phyloP scores from a whole-genome alignment of 2,888 invertebrate species.

The Rhagonycha fulva region DNA sequence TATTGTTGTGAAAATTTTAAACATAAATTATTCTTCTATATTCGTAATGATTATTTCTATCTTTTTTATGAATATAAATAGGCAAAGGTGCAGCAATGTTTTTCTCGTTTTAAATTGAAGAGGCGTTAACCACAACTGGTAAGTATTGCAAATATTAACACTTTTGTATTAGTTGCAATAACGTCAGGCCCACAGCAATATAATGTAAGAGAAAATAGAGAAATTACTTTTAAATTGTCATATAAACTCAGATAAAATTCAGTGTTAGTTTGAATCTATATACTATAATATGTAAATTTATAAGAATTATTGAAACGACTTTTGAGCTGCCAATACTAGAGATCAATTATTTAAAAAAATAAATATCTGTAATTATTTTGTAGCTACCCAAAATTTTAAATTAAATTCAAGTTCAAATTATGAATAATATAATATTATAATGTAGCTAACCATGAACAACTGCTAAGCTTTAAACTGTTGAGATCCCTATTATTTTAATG shows the following conservation, averaged over 20 bases:
- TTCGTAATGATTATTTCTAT: slow-evolving; percentile 19
- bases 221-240: not conserved
- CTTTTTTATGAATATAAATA: slow-evolving; percentile 10
- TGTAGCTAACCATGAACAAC: not conserved
- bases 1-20: slow-evolving; percentile 29
- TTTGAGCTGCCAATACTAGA: too few relatives aligned
- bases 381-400: too few relatives aligned
- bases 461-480: not conserved
- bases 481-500: not conserved
- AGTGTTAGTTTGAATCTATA: not conserved
- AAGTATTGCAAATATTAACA: not conserved
- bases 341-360: too few relatives aligned
- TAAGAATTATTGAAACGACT: not conserved
- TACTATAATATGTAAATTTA: not conserved
- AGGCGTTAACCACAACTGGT: not conserved
- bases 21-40: slow-evolving; percentile 27
- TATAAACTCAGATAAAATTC: not conserved
- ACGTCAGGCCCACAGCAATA: not conserved
- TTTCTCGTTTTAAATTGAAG: not conserved
- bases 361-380: too few relatives aligned
- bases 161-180: not conserved
- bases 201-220: not conserved
- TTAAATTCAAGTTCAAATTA: not conserved
- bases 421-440: not conserved
- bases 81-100: not conserved